Conservation (phyloP, 1,140 invertebrate species). For the Cydia strobilella region DNA sequence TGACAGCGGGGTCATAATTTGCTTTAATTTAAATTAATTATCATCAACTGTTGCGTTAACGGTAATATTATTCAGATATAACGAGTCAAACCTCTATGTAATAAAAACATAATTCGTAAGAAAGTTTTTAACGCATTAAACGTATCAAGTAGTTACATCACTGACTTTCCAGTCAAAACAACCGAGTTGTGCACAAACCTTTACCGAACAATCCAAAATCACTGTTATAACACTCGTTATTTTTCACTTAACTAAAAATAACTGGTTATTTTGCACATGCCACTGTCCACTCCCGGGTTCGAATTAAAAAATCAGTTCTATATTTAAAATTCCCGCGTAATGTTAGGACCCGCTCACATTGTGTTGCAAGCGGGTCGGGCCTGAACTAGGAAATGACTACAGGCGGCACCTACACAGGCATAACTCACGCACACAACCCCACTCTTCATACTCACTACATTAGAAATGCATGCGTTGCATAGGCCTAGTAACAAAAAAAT, state of each 20-base stretch:
- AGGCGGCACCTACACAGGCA: slow-evolving; percentile 58
- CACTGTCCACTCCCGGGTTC: slow-evolving; percentile 53
- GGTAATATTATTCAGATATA: slow-evolving; percentile 38
- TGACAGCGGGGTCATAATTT: slow-evolving; percentile 13
- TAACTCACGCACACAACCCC: slow-evolving; percentile 52
- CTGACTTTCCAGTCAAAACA: slow-evolving; percentile 23
- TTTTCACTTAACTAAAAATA: slow-evolving; percentile 35
- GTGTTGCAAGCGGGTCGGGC: slow-evolving; percentile 75
- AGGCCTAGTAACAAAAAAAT: slow-evolving; percentile 25
- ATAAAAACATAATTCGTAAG: slow-evolving; percentile 41
- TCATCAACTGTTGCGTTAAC: slow-evolving; percentile 37
- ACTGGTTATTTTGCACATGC: slow-evolving; percentile 45
- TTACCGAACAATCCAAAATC: slow-evolving; percentile 29
- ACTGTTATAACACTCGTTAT: slow-evolving; percentile 27
- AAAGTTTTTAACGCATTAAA: slow-evolving; percentile 34
- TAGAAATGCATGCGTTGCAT: slow-evolving; percentile 31
- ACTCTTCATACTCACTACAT: slow-evolving; percentile 46
- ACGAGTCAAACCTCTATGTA: slow-evolving; percentile 35
- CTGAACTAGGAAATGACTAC: slow-evolving; percentile 74
- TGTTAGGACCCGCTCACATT: slow-evolving; percentile 74
- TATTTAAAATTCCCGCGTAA: slow-evolving; percentile 59
- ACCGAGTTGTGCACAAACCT: slow-evolving; percentile 36
- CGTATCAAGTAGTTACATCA: slow-evolving; percentile 36
- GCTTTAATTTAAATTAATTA: slow-evolving; percentile 7
- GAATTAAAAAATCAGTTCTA: slow-evolving; percentile 51